A percentile compares a stretch with the other conserved stretches of the same genome.
These are phyloP conservation scores for Ladona fulva DNA, from an alignment of 1,140 invertebrate genomes.

Conservation along the genomic window DNA sequence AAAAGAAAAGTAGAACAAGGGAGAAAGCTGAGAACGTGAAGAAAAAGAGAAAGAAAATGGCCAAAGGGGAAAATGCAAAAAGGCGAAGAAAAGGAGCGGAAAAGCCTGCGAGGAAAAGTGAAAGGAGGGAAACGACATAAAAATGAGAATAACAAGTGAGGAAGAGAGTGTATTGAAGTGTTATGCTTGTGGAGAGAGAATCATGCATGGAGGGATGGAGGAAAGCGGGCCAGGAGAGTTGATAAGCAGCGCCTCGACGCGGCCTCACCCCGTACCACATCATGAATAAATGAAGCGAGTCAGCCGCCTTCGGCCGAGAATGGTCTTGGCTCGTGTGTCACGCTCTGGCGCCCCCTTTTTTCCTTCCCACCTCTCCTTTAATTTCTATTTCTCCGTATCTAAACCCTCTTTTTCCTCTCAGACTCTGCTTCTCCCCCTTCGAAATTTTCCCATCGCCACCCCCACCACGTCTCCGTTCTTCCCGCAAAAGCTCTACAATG, in stretches of 20 bases:
- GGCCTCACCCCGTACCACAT: background rate
- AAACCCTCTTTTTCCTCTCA: no score
- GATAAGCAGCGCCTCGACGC: background rate
- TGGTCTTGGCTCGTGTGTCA: background rate
- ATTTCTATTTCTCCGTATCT: background rate
- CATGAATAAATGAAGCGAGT: slow-evolving; percentile 9
- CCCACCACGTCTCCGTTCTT: background rate
- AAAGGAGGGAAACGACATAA: no score
- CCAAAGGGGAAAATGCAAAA: slow-evolving; percentile 22
- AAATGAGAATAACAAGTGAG: no score
- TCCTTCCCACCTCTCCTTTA: background rate
- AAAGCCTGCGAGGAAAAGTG: no score
- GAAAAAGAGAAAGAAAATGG: background rate
- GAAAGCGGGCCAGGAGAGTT: no score
- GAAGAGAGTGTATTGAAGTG: no score
- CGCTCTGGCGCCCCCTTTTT: background rate
- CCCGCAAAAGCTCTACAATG: background rate
- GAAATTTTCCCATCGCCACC: background rate
- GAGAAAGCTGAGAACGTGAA: no score
- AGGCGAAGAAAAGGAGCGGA: slow-evolving; percentile 21
- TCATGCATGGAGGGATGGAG: background rate
- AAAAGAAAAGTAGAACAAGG: no score
- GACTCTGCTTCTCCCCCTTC: no score
- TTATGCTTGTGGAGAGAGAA: no score
- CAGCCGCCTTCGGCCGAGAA: slow-evolving; percentile 5